Evolutionary conservation across 2,888 invertebrate genomes (phyloP).

Genomic region (Athalia rosae): DNA sequence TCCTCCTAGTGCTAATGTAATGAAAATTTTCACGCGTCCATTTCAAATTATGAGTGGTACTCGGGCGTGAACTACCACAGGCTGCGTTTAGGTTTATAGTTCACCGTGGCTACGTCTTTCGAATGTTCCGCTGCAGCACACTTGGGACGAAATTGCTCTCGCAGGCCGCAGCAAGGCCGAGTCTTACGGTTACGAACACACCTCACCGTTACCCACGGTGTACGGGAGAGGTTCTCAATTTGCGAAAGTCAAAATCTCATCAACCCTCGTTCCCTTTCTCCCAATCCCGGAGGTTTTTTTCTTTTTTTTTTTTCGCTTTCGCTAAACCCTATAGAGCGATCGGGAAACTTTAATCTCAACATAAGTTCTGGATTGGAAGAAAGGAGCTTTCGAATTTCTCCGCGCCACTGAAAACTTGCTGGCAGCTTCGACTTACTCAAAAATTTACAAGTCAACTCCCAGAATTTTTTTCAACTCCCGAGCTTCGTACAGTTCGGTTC

Average conservation of each 20-base stretch:
- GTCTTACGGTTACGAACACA: too few relatives aligned
- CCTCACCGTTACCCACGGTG: too few relatives aligned
- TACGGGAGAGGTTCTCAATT: too few relatives aligned
- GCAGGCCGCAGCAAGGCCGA: too few relatives aligned
- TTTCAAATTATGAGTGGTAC: slow-evolving; percentile 32
- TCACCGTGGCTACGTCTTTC: background rate
- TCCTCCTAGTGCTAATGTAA: slow-evolving; percentile 19
- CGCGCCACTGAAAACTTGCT: background rate
- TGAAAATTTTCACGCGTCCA: slow-evolving; percentile 40
- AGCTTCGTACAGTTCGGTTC: background rate
- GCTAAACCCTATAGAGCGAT: too few relatives aligned
- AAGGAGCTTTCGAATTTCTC: background rate
- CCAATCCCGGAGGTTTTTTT: too few relatives aligned
- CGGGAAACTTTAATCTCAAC: too few relatives aligned
- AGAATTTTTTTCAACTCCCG: background rate
- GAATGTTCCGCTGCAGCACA: background rate
- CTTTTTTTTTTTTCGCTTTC: too few relatives aligned
- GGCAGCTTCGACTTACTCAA: background rate
- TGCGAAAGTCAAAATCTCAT: too few relatives aligned
- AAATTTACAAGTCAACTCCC: background rate
- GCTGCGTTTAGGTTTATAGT: slow-evolving; percentile 28
- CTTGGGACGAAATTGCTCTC: slow-evolving; percentile 14
- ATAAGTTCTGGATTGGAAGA: too few relatives aligned
- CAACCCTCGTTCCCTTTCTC: too few relatives aligned
- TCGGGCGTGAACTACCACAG: slow-evolving; percentile 21